These are phyloP conservation scores for Dallia pectoralis DNA, from an alignment of 2,797 vertebrate species.

Conservation along the genomic window DNA sequence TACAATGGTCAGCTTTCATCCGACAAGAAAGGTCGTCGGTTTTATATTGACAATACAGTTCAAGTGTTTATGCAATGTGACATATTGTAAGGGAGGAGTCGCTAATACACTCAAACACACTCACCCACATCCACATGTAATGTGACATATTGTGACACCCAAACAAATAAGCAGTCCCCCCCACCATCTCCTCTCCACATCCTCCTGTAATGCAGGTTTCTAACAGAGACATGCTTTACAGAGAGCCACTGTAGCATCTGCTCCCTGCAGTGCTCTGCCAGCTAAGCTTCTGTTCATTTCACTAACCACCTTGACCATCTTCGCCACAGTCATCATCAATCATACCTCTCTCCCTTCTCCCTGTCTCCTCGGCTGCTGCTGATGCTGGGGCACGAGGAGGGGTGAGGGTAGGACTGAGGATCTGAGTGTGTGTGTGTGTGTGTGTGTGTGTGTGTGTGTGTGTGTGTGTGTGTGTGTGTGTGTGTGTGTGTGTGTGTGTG, in stretches of 20 bases:
- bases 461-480: neutral
- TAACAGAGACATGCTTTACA: constrained; percentile 19
- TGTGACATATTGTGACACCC: neutral
- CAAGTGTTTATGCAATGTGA: neutral
- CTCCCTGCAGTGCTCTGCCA: constrained; percentile 61
- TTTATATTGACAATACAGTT: neutral
- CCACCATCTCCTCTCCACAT: neutral
- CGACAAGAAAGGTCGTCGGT: constrained; percentile 8
- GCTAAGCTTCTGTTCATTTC: constrained; percentile 68
- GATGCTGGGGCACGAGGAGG: constrained; percentile 16
- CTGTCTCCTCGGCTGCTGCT: neutral
- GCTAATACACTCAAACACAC: neutral
- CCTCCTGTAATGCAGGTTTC: constrained; percentile 30
- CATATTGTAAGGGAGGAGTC: neutral
- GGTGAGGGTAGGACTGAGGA: neutral
- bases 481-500: neutral
- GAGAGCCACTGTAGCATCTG: constrained; percentile 39
- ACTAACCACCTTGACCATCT: constrained; percentile 71
- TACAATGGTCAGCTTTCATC: constrained; percentile 32
- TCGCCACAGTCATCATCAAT: constrained; percentile 65
- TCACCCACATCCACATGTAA: neutral
- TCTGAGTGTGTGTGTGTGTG: neutral
- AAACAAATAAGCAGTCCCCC: neutral
- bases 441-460: neutral
- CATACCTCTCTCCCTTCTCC: constrained; percentile 40